phyloP scores from a whole-genome alignment of 2,113 vertebrate genomes.

The Hippocampus mohnikei region DNA sequence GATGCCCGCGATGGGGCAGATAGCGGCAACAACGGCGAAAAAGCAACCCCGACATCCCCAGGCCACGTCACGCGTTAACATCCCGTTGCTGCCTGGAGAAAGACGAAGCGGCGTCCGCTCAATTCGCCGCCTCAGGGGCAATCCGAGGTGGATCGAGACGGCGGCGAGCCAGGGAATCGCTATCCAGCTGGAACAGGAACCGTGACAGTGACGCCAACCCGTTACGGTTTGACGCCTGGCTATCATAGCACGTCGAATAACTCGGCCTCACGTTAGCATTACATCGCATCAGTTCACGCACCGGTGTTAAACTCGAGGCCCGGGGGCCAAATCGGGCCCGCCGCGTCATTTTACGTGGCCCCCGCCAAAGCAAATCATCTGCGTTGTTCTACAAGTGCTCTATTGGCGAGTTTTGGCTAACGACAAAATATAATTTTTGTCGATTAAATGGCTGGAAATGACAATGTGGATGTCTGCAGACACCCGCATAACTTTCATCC shows the following conservation, averaged over 20 bases:
- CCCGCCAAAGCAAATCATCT: too few species aligned
- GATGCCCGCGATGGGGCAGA: slow-evolving; percentile 57
- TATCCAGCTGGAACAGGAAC: slow-evolving; percentile 46
- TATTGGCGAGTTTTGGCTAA: too few species aligned
- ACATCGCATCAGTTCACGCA: neutral
- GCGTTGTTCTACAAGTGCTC: too few species aligned
- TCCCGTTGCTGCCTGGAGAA: slow-evolving; percentile 36
- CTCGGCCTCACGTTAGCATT: neutral
- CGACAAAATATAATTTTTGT: neutral
- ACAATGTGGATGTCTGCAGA: neutral
- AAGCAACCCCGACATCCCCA: neutral
- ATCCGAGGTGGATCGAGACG: slow-evolving; percentile 43
- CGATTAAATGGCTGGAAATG: neutral
- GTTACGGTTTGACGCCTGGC: neutral
- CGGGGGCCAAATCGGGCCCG: too few species aligned
- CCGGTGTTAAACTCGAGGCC: too few species aligned
- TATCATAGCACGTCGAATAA: neutral
- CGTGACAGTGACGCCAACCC: slow-evolving; percentile 13
- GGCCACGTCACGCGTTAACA: neutral
- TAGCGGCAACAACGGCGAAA: slow-evolving; percentile 31
- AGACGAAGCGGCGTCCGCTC: slow-evolving; percentile 43
- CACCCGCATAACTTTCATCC: neutral
- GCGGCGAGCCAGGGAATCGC: slow-evolving; percentile 37
- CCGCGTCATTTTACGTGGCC: too few species aligned
- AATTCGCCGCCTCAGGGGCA: slow-evolving; percentile 50